phyloP scores from a whole-genome alignment of 2,113 vertebrate genomes.

The Charina bottae region DNA sequence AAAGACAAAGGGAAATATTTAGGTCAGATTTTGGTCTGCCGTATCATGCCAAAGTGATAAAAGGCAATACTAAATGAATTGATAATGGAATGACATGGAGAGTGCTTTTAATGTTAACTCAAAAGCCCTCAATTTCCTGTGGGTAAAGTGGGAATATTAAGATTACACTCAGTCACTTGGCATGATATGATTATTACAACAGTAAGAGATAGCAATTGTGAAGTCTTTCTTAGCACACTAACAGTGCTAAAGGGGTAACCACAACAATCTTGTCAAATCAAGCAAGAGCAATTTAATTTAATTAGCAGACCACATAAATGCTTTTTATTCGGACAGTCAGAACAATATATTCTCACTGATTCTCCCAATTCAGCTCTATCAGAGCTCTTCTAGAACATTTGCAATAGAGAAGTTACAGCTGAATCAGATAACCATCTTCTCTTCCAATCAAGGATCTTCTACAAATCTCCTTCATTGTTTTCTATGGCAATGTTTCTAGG shows the following conservation, averaged over 20 bases:
- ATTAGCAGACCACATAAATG: neutral
- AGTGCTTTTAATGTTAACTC: neutral
- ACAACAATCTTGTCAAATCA: neutral
- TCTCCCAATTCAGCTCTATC: neutral
- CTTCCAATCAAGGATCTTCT: neutral
- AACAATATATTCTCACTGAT: neutral
- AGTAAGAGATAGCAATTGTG: neutral
- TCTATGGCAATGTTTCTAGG: neutral
- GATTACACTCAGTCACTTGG: neutral
- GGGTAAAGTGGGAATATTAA: neutral
- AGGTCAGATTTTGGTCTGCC: neutral
- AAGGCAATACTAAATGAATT: neutral
- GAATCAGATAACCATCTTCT: neutral
- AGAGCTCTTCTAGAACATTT: neutral
- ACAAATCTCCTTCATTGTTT: neutral
- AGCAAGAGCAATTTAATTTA: neutral
- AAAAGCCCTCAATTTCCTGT: neutral
- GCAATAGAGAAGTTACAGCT: neutral
- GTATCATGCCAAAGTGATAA: neutral
- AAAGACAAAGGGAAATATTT: neutral
- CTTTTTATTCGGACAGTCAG: neutral
- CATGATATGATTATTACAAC: neutral
- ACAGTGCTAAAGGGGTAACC: neutral
- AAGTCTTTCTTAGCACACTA: neutral
- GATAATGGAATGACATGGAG: neutral